A percentile compares a stretch with the other conserved stretches of the same genome.
These are phyloP conservation scores for Megalops cyprinoides DNA, from an alignment of 2,797 vertebrate genomes.

Conservation along the genomic window DNA sequence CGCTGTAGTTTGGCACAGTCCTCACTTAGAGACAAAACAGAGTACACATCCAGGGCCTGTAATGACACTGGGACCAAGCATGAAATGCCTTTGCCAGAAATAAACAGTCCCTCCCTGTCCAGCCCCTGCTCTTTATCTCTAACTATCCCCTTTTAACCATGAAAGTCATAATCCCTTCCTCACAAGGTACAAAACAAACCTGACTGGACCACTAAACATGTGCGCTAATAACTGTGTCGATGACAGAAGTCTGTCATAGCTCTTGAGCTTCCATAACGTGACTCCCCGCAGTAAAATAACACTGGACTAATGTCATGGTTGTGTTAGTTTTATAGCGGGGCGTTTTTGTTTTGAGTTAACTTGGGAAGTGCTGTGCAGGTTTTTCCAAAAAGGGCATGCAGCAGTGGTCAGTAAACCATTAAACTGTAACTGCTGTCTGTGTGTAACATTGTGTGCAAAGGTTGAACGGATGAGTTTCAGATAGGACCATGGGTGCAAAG, in stretches of 20 bases:
- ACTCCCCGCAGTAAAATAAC: neutral
- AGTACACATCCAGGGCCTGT: neutral
- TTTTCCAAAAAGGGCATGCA: too few species aligned
- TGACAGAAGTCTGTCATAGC: too few species aligned
- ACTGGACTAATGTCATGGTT: neutral
- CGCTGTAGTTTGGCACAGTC: neutral
- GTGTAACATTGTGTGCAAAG: neutral
- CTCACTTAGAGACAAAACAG: neutral
- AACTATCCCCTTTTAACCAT: neutral
- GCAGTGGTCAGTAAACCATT: neutral
- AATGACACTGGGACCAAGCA: neutral
- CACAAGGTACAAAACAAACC: neutral
- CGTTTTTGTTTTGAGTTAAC: too few species aligned
- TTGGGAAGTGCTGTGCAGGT: neutral
- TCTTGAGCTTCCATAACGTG: too few species aligned
- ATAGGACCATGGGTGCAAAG: neutral
- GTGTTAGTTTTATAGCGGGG: neutral
- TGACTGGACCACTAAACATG: too few species aligned
- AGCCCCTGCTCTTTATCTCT: neutral
- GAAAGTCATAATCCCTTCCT: neutral
- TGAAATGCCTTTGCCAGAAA: conserved; percentile 8
- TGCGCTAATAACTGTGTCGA: too few species aligned
- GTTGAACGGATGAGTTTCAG: neutral
- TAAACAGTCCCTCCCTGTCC: conserved; percentile 16
- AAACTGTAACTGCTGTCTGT: neutral